Conservation (phyloP, 2,888 invertebrate genomes). For the Netelia inedita region DNA sequence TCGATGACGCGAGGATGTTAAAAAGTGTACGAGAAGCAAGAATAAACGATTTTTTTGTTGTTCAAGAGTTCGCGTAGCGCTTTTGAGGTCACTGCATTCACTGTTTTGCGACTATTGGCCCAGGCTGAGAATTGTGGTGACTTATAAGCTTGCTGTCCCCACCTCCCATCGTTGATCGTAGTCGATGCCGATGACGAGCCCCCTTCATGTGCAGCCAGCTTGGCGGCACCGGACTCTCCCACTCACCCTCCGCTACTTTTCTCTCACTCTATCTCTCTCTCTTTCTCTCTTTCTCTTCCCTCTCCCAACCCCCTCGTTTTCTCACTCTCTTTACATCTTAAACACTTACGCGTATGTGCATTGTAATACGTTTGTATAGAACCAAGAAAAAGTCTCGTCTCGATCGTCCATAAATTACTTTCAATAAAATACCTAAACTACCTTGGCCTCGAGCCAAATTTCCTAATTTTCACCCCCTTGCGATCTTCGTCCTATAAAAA, state of each 20-base stretch:
- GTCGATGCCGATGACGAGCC: constrained; percentile 81
- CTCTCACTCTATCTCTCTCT: constrained; percentile 41
- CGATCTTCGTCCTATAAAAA: no score
- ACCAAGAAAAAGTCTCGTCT: no score
- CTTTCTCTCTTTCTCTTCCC: constrained; percentile 29
- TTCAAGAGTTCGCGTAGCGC: constrained; percentile 16
- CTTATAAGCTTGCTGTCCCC: constrained; percentile 84
- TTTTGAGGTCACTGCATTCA: constrained; percentile 76
- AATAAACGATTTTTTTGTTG: not conserved
- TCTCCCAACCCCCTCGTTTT: not conserved
- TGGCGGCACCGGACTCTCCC: constrained; percentile 81
- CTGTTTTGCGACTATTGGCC: constrained; percentile 84
- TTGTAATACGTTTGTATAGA: no score
- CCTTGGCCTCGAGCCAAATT: no score
- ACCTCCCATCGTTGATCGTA: constrained; percentile 76
- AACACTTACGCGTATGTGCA: no score
- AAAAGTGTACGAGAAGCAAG: not conserved
- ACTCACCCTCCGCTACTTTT: constrained; percentile 71
- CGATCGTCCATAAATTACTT: no score
- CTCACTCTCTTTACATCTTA: no score
- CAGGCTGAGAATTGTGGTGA: constrained; percentile 79
- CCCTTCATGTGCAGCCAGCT: constrained; percentile 83
- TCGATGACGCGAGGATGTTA: not conserved
- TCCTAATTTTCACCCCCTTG: no score
- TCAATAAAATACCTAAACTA: no score